These are phyloP conservation scores for Cheilosia vulpina DNA, from an alignment of 2,888 invertebrate genomes.

Conservation along the genomic window DNA sequence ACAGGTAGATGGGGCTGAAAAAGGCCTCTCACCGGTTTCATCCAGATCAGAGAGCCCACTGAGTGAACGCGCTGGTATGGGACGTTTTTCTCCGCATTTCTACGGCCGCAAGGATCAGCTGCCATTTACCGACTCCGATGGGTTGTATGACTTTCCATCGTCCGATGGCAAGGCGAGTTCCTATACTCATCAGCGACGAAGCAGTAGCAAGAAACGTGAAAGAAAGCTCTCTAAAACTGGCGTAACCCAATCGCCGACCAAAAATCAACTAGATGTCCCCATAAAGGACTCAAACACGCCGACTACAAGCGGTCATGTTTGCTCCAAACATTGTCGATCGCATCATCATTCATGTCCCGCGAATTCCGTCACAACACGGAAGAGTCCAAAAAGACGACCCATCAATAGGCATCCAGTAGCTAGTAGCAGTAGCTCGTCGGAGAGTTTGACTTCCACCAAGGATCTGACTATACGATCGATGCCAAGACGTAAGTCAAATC, in stretches of 20 bases:
- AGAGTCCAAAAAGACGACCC: constrained; percentile 86
- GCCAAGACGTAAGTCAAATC: constrained; percentile 77
- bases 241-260: constrained; percentile 78
- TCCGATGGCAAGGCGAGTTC: constrained; percentile 86
- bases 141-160: constrained; percentile 91
- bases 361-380: constrained; percentile 84
- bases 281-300: constrained; percentile 80
- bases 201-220: constrained; percentile 87
- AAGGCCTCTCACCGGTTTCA: constrained; percentile 89
- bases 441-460: constrained; percentile 85
- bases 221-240: constrained; percentile 85
- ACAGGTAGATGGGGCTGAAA: constrained; percentile 85
- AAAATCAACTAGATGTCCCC: constrained; percentile 86
- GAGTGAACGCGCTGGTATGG: constrained; percentile 89
- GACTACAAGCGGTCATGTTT: constrained; percentile 77
- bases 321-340: constrained; percentile 78
- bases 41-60: constrained; percentile 91
- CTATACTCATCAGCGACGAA: constrained; percentile 86
- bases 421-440: constrained; percentile 86
- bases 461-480: constrained; percentile 81
- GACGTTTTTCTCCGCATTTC: constrained; percentile 89
- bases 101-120: constrained; percentile 87
- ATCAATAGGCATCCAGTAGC: constrained; percentile 84
- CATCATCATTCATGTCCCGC: constrained; percentile 80
- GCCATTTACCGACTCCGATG: constrained; percentile 91